phyloP scores from a whole-genome alignment of 92 coral and sea anemone species.

The Montipora capitata region DNA sequence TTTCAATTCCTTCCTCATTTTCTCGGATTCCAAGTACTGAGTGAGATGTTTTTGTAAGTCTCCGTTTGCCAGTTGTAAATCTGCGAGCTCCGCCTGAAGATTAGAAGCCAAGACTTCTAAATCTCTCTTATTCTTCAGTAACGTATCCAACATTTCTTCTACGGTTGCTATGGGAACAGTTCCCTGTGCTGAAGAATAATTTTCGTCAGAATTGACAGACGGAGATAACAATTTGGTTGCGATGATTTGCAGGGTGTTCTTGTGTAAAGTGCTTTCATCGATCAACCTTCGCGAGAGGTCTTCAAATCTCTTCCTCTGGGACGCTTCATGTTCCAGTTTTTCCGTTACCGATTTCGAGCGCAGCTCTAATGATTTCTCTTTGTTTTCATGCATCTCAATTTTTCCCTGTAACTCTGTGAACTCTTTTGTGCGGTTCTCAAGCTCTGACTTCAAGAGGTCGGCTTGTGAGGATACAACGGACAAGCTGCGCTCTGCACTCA shows the following conservation, averaged over 20 bases:
- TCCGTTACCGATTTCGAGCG: constrained; percentile 89
- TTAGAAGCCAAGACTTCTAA: constrained; percentile 59
- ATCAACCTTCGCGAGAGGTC: constrained; percentile 55
- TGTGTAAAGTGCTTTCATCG: constrained; percentile 65
- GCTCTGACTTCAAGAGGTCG: constrained; percentile 60
- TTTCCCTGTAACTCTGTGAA: constrained; percentile 75
- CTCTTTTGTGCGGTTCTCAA: constrained; percentile 78
- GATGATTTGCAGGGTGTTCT: constrained; percentile 48
- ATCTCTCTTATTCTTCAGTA: constrained; percentile 70
- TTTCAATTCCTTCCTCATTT: constrained; percentile 64
- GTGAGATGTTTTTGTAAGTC: constrained; percentile 66
- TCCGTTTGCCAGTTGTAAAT: constrained; percentile 65
- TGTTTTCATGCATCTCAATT: constrained; percentile 84
- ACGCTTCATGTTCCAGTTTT: constrained; percentile 76
- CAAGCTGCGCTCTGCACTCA: constrained; percentile 54
- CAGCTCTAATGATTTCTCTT: constrained; percentile 82
- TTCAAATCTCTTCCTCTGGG: constrained; percentile 70
- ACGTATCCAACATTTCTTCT: constrained; percentile 77
- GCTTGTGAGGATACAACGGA: constrained; percentile 68
- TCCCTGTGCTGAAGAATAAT: constrained; percentile 8
- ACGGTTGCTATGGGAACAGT: constrained; percentile 80
- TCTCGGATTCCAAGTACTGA: constrained; percentile 53
- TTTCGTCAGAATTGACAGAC: neutral
- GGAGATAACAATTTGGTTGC: constrained; percentile 67
- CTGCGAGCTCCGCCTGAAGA: constrained; percentile 70